Base-by-base conservation (phyloP, 1,140 invertebrate genomes). In the Zaprionus kolodkinae region DNA sequence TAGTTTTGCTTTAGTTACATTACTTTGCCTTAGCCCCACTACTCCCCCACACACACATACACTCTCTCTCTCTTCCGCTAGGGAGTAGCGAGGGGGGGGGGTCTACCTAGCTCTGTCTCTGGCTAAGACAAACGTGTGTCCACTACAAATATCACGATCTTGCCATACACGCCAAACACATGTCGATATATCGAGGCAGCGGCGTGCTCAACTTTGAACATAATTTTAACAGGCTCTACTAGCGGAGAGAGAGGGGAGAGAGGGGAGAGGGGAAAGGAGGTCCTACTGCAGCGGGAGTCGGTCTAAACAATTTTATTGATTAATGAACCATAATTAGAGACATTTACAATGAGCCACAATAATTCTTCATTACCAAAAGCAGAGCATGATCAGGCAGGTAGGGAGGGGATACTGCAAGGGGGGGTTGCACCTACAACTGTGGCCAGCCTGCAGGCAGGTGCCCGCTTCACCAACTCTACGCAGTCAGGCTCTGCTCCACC, bases 301-400 rank as follows among this genome's bases (percentile, higher is more conserved):
- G 59, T 5, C 40, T 59, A 65, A 86, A 89, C 85, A 83, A 91
- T 89, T 88, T 91, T 89, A 91, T 91, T 91, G 89, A 91, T 91
- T 91, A 91, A 91, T 91, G 89, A 81, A 88, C 89, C 90, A 91
- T 91, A 91, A 91, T 91, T 91, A 91, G 89, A 89, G 85, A 90
- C 84, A 76, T 83, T 91, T 85, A 83, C 85, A 89, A 81, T 86
- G 89, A 83, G 81, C 81, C 81, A 74, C 84, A 90, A 91, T 91
- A 91, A 88, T 91, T 91, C 89, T 91, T 91, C 79, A 86, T 89
- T 86, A 91, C 76, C 79, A 72, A 88, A 87, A 77, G 74, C 82
- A 59, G 61, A 75, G 80, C 77, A 78, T 72, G 67, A 43, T 69
- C 36, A 21, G 65, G 45, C 59, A 21, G 68, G 48, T 12, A 62